Evolutionary conservation across 2,113 vertebrate genomes (phyloP).

Genomic region (Acanthisitta chloris): DNA sequence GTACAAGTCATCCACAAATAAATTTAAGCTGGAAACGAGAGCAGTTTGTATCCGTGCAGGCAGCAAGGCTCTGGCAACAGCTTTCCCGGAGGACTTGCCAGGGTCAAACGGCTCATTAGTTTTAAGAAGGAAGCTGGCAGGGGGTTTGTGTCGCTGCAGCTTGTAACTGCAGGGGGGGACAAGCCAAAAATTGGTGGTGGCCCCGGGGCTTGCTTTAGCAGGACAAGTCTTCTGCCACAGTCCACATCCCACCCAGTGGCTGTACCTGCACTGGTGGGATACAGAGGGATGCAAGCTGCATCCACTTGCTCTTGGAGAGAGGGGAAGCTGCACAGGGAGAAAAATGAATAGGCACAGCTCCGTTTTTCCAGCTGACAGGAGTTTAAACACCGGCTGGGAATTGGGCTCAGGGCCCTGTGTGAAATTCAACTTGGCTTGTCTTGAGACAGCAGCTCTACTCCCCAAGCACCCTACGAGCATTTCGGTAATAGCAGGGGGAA

Average conservation of each 20-base stretch:
- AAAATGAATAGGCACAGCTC: neutral
- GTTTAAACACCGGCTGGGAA: neutral
- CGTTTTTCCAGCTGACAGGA: slow-evolving; percentile 8
- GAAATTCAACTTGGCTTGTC: neutral
- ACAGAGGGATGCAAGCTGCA: rapidly evolving
- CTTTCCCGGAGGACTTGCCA: slow-evolving; percentile 19
- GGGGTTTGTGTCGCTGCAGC: neutral
- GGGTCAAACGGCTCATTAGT: slow-evolving; percentile 41
- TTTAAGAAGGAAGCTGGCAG: slow-evolving; percentile 39
- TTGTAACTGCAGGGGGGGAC: rapidly evolving
- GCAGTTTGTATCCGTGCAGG: neutral
- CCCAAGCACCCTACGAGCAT: neutral
- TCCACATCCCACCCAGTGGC: neutral
- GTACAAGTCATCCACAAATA: slow-evolving; percentile 41
- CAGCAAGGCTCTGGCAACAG: neutral
- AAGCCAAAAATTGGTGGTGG: neutral
- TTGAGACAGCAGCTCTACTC: neutral
- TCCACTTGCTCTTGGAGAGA: rapidly evolving
- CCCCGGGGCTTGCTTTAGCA: neutral
- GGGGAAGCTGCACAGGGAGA: neutral
- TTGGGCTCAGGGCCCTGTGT: neutral
- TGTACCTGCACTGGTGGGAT: rapidly evolving
- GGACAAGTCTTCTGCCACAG: neutral
- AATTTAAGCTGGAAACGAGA: slow-evolving; percentile 41
- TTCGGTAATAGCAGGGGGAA: neutral